A percentile compares a stretch with the other conserved stretches of the same genome.
These are phyloP conservation scores for Microplitis manilae DNA, from an alignment of 2,888 invertebrate species.

Conservation along the genomic window DNA sequence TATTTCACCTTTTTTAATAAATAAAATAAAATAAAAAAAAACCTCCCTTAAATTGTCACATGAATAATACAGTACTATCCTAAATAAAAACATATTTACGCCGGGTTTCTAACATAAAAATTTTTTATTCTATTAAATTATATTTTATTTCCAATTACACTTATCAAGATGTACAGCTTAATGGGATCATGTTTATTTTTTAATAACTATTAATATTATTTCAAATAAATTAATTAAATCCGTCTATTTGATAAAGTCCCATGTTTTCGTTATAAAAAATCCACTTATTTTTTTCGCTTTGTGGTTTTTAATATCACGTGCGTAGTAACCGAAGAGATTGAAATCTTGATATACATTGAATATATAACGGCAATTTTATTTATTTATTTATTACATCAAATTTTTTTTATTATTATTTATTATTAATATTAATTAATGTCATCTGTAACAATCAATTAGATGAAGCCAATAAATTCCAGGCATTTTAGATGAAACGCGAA, in stretches of 20 bases:
- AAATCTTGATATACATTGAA: no score
- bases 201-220: conserved; percentile 6
- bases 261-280: background rate
- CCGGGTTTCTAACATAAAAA: conserved; percentile 34
- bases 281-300: conserved; percentile 11
- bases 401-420: no score
- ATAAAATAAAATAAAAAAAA: conserved; percentile 31
- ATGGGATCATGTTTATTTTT: background rate
- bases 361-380: no score
- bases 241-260: background rate
- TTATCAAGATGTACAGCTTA: background rate
- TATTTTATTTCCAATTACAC: conserved; percentile 7
- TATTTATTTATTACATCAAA: no score
- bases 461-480: no score
- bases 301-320: conserved; percentile 11
- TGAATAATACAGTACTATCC: conserved; percentile 47
- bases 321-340: background rate
- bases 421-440: no score
- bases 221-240: background rate
- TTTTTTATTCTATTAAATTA: conserved; percentile 20
- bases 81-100: conserved; percentile 47
- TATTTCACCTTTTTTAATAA: conserved; percentile 11
- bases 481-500: no score
- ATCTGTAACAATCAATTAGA: no score
- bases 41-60: conserved; percentile 14